Evolutionary conservation across 2,797 vertebrate species (phyloP).

Genomic region (Anomalospiza imberbis): DNA sequence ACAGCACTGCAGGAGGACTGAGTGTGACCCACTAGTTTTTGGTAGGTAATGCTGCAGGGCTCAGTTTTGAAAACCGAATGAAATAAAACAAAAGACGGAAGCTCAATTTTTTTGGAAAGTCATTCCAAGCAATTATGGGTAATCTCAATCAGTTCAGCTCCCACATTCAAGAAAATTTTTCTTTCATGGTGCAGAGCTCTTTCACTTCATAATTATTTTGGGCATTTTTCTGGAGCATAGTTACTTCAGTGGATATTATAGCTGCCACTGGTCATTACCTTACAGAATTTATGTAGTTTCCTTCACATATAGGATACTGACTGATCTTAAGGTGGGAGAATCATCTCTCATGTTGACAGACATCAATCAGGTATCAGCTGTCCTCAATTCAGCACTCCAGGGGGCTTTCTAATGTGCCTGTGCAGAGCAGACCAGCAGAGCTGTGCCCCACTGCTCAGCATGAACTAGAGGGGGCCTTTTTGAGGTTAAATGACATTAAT

Average conservation of each 20-base stretch:
- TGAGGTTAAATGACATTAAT: background rate
- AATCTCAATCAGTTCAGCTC: background rate
- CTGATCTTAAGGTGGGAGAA: background rate
- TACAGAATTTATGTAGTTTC: background rate
- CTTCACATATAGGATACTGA: background rate
- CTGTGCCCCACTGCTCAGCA: background rate
- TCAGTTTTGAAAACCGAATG: background rate
- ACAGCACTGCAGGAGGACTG: background rate
- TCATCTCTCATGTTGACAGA: background rate
- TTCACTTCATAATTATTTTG: background rate
- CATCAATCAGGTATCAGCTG: background rate
- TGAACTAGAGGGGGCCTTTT: background rate
- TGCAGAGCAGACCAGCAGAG: background rate
- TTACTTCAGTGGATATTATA: background rate
- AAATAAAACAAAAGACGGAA: background rate
- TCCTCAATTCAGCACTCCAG: background rate
- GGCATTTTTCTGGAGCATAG: background rate
- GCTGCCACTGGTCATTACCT: background rate
- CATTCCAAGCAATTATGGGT: background rate
- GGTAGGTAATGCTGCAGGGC: background rate
- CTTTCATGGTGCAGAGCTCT: background rate
- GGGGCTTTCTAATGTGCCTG: background rate
- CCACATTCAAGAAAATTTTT: background rate
- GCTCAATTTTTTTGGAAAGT: rapidly evolving
- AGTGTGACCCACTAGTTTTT: background rate